These are phyloP conservation scores for Mareca penelope DNA, from an alignment of 2,797 vertebrate species.

Conservation along the genomic window DNA sequence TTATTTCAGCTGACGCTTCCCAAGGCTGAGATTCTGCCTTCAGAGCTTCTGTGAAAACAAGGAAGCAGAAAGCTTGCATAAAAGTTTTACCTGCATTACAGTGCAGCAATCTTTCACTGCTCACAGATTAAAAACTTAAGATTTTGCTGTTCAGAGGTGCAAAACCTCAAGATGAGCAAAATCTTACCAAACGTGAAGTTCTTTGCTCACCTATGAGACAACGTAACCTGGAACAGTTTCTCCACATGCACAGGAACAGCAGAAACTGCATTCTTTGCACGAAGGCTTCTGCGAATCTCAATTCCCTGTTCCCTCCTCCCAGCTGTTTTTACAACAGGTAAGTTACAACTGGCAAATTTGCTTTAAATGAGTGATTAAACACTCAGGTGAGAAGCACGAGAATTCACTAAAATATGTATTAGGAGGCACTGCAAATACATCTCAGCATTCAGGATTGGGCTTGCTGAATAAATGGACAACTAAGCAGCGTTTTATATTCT, in stretches of 20 bases:
- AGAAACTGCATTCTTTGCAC: not conserved
- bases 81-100: not conserved
- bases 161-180: not conserved
- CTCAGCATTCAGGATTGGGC: not conserved
- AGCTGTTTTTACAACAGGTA: constrained; percentile 3
- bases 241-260: not conserved
- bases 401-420: not conserved
- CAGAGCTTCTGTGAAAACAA: not conserved
- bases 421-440: not conserved
- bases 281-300: not conserved
- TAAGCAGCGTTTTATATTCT: not conserved
- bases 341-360: not conserved
- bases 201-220: not conserved
- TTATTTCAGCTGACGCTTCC: not conserved
- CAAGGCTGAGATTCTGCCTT: not conserved
- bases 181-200: not conserved
- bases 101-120: not conserved
- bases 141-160: not conserved
- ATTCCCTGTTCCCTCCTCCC: not conserved
- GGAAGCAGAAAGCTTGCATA: not conserved
- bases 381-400: not conserved
- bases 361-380: not conserved
- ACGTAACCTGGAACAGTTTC: not conserved
- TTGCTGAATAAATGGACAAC: not conserved
- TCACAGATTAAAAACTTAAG: not conserved